Evolutionary conservation across 2,113 vertebrate species (phyloP).

Genomic region (Sinocyclocheilus maitianheensis): DNA sequence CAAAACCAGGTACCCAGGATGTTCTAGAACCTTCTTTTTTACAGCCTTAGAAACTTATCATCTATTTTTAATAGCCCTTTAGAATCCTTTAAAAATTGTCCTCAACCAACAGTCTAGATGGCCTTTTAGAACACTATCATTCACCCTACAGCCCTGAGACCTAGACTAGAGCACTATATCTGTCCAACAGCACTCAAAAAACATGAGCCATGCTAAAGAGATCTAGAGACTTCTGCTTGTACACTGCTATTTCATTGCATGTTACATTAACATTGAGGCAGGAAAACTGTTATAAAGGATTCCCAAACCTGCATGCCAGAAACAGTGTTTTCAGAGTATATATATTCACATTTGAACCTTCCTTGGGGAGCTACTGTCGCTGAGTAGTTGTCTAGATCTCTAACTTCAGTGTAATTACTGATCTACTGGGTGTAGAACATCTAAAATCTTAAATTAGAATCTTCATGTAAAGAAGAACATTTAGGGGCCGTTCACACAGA

Average conservation of each 20-base stretch:
- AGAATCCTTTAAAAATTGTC: not conserved
- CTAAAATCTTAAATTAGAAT: not conserved
- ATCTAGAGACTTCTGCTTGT: not conserved
- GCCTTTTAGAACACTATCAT: not conserved
- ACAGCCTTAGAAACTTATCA: not conserved
- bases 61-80: not conserved
- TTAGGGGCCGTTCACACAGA: not conserved
- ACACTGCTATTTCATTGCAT: not conserved
- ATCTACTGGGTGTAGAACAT: not conserved
- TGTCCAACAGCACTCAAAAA: not conserved
- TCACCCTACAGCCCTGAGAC: not conserved
- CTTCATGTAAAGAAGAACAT: not conserved
- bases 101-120: not conserved
- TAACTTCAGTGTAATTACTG: not conserved
- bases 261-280: not conserved
- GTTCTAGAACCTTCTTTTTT: not conserved
- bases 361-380: not conserved
- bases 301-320: not conserved
- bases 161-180: not conserved
- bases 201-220: not conserved
- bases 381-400: not conserved
- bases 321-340: not conserved
- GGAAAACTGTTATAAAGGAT: not conserved
- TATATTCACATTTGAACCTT: not conserved
- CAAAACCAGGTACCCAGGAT: no score